Evolutionary conservation across 2,113 vertebrate genomes (phyloP).

Genomic region (Kryptolebias marmoratus): DNA sequence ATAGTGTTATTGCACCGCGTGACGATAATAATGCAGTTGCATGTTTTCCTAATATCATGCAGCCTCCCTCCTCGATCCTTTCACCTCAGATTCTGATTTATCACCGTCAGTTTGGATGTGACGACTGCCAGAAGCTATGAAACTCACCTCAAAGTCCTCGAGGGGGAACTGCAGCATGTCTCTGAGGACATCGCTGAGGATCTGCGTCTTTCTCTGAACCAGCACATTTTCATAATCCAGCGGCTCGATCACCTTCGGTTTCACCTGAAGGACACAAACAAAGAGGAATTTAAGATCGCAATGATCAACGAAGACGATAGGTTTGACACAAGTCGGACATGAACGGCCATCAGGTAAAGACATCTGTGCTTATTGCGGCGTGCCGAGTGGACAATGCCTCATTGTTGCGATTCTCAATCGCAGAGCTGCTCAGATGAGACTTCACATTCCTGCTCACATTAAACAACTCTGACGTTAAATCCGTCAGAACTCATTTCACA

Average conservation of each 20-base stretch:
- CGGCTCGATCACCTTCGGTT: constrained; percentile 96
- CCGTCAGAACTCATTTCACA: too few species aligned
- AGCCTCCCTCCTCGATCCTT: not conserved
- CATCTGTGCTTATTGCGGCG: too few species aligned
- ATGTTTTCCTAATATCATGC: not conserved
- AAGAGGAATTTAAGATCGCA: not conserved
- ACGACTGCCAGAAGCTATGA: not conserved
- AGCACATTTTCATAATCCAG: constrained; percentile 98
- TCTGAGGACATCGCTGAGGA: constrained; percentile 92
- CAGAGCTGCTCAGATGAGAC: too few species aligned
- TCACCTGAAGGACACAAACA: constrained; percentile 82
- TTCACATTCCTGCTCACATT: too few species aligned
- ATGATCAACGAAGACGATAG: too few species aligned
- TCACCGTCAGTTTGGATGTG: not conserved
- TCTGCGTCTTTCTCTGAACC: constrained; percentile 96
- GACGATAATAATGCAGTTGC: too few species aligned
- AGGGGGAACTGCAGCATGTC: constrained; percentile 97
- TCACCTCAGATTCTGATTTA: not conserved
- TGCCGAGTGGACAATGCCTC: too few species aligned
- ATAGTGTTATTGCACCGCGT: too few species aligned
- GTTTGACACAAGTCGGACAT: too few species aligned
- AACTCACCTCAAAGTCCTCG: constrained; percentile 94
- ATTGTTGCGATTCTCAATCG: too few species aligned
- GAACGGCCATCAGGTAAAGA: too few species aligned
- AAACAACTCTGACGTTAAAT: too few species aligned